Conservation (phyloP, 2,888 invertebrate genomes). For the Baccha elongata region DNA sequence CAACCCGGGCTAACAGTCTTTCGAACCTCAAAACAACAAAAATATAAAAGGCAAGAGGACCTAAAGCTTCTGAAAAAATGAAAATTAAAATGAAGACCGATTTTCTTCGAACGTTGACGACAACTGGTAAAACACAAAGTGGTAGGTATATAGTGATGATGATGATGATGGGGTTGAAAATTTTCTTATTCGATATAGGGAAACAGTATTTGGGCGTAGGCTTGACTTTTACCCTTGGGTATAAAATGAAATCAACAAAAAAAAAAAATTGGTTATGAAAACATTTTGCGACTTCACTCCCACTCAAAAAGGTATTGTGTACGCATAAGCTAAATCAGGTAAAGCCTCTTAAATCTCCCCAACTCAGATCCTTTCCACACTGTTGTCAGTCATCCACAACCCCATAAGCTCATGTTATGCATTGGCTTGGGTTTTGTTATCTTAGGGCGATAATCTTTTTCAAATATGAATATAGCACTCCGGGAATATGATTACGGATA, state of each 20-base stretch:
- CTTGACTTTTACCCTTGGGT: slow-evolving; percentile 51
- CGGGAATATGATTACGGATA: slow-evolving; percentile 51
- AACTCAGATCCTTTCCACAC: slow-evolving; percentile 21
- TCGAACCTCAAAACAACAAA: slow-evolving; percentile 22
- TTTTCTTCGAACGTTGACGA: slow-evolving; percentile 39
- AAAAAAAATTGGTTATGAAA: slow-evolving; percentile 65
- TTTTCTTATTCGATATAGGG: slow-evolving; percentile 47
- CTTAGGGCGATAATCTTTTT: slow-evolving; percentile 67
- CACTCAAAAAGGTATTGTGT: slow-evolving; percentile 24
- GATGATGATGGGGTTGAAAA: slow-evolving; percentile 69
- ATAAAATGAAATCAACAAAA: slow-evolving; percentile 60
- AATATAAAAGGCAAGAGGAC: slow-evolving; percentile 9
- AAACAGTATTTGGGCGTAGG: slow-evolving; percentile 9
- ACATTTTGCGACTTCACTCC: slow-evolving; percentile 45
- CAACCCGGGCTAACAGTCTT: slow-evolving; percentile 53
- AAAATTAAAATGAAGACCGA: slow-evolving; percentile 67
- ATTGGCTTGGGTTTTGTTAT: slow-evolving; percentile 30
- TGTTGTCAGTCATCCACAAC: neutral
- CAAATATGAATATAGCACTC: slow-evolving; percentile 49
- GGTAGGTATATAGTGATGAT: slow-evolving; percentile 15
- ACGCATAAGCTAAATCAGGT: slow-evolving; percentile 64
- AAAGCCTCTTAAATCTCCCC: slow-evolving; percentile 65
- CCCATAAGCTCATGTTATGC: neutral
- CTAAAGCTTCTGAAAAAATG: slow-evolving; percentile 22
- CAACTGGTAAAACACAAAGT: slow-evolving; percentile 25